These are phyloP conservation scores for Planiliza haematocheilus DNA, from an alignment of 2,113 vertebrate species.

Conservation along the genomic window DNA sequence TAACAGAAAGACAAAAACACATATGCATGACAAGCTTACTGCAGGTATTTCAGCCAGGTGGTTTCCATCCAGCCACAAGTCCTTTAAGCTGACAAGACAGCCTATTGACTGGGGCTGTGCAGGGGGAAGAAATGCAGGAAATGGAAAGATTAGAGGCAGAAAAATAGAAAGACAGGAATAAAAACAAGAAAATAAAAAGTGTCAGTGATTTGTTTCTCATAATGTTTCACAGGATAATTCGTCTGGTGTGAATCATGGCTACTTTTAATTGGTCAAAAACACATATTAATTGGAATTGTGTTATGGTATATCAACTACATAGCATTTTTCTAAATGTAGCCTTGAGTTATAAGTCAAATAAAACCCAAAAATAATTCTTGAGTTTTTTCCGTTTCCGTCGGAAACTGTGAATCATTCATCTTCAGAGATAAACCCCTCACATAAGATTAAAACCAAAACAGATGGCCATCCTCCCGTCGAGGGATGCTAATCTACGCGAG, in stretches of 20 bases:
- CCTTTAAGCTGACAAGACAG: slow-evolving; percentile 93
- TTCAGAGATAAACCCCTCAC: slow-evolving; percentile 31
- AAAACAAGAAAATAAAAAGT: slow-evolving; percentile 7
- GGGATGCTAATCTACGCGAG: slow-evolving; percentile 62
- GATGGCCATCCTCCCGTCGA: slow-evolving; percentile 56
- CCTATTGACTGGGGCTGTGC: slow-evolving; percentile 95
- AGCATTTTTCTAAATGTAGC: neutral
- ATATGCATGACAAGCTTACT: slow-evolving; percentile 80
- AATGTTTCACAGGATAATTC: neutral
- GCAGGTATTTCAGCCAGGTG: slow-evolving; percentile 93
- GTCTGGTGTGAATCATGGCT: no score
- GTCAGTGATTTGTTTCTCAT: neutral
- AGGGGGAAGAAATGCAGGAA: slow-evolving; percentile 51
- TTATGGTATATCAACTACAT: no score
- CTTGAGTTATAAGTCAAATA: neutral
- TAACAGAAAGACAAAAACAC: neutral
- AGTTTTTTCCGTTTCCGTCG: slow-evolving; percentile 23
- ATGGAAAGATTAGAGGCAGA: slow-evolving; percentile 19
- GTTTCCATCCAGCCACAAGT: slow-evolving; percentile 99
- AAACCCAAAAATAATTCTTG: slow-evolving; percentile 5
- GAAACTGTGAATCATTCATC: slow-evolving; percentile 47
- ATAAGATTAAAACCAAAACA: slow-evolving; percentile 68
- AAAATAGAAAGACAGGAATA: slow-evolving; percentile 24
- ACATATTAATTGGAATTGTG: no score
- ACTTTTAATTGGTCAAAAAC: neutral